Base-by-base conservation (phyloP, 23 tunicate genomes). In the Halocynthia roretzi region DNA sequence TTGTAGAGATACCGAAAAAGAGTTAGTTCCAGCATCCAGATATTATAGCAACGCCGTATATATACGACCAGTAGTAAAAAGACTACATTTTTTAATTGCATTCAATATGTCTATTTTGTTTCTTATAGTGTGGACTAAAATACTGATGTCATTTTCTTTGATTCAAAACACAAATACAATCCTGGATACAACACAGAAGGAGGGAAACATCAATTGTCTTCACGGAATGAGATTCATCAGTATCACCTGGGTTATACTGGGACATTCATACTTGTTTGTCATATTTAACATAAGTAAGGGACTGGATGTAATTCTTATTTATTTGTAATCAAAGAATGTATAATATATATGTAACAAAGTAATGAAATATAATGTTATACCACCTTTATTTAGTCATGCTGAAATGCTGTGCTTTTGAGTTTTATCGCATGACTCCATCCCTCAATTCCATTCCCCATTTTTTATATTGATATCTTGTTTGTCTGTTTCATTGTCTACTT, bases 191-290 rank as follows among this genome's bases (percentile, higher is more conserved):
- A 71, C 67, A 22, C 98, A 87, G 62, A 71, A 71, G 54, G 57
- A 75, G 9, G 81, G 94, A 8, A 83, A 88, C 50, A 96, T 96
- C 53, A 74, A 82, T 31, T 84, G 85, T 54, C 78, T 96, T n/a
- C 96, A 96, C 65, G 99, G 99, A 67, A 89, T 96, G 60, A 56
- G 99, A 62, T 91, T 91, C 54, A 20, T 96, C 31, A 85, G 93
- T 62, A 89, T 96, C 93, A 75, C 82, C 8, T 96, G 99, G 99
- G 99, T 96, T 17, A 77, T 96, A 48, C 66, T 91, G 64, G 96
- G 96, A 22, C 99, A 96, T 68, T 52, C 96, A 15, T 77, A 75
- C 68, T 65, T 89, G 66, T 89, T 84, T 67, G 61, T 81, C 14
- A 53, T 71, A 18, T 14, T 40, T 51, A 71, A 18, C 62, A 15